Percentiles rank a stretch among this genome's conserved stretches.
Conservation (phyloP, 1,140 invertebrate species). For the Periplaneta americana region DNA sequence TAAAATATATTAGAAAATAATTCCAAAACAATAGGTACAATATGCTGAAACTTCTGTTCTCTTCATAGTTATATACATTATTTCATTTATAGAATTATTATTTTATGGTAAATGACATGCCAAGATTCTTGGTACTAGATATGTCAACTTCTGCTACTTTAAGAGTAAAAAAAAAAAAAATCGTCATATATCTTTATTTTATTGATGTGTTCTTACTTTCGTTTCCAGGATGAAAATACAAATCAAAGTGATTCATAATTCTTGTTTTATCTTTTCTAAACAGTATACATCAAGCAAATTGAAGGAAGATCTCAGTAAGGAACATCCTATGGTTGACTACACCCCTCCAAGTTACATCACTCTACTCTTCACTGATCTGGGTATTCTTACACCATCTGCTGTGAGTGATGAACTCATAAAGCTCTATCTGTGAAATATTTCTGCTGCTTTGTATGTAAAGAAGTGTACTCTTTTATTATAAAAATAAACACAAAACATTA, state of each 20-base stretch:
- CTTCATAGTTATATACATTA: too few relatives aligned
- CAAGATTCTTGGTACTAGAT: too few relatives aligned
- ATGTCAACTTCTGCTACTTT: too few relatives aligned
- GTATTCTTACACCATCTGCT: slow-evolving; percentile 90
- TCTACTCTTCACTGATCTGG: slow-evolving; percentile 90
- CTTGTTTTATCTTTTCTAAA: slow-evolving; percentile 9
- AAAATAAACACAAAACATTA: not conserved
- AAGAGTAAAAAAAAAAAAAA: too few relatives aligned
- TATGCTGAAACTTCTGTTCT: too few relatives aligned
- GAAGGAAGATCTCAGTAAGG: slow-evolving; percentile 55
- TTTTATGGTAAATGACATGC: too few relatives aligned
- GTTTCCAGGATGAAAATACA: too few relatives aligned
- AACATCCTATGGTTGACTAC: slow-evolving; percentile 91
- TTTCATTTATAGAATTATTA: too few relatives aligned
- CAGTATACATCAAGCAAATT: slow-evolving; percentile 61
- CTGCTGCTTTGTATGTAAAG: not conserved
- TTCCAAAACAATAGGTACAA: too few relatives aligned
- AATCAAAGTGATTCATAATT: not conserved
- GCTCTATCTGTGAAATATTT: slow-evolving; percentile 69
- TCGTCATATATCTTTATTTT: too few relatives aligned
- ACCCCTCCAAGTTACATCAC: slow-evolving; percentile 92
- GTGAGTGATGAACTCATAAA: slow-evolving; percentile 97
- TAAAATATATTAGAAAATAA: too few relatives aligned
- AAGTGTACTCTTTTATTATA: not conserved
- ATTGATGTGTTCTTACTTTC: too few relatives aligned